phyloP scores from a whole-genome alignment of 23 tunicate species.

The Diplosoma virens region DNA sequence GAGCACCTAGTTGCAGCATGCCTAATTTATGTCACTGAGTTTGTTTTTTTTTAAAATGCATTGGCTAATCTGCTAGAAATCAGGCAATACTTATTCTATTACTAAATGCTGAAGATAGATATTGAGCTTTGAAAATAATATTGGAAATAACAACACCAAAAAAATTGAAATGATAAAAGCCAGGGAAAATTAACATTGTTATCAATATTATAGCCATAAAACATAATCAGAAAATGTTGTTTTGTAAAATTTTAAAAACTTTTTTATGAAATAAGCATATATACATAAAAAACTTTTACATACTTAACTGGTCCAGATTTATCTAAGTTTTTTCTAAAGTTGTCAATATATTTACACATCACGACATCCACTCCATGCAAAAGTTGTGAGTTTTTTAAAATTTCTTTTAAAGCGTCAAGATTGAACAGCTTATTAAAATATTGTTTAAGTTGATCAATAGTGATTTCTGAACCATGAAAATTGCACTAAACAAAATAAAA shows the following conservation, averaged over 20 bases:
- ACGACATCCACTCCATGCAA: slow-evolving; percentile 10
- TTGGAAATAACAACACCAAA: background rate
- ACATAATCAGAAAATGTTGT: too few relatives aligned
- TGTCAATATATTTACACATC: slow-evolving; percentile 31
- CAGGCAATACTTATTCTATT: too few relatives aligned
- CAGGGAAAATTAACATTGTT: background rate
- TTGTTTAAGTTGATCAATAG: background rate
- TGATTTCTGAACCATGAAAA: too few relatives aligned
- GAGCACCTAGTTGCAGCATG: too few relatives aligned
- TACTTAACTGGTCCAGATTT: slow-evolving; percentile 39
- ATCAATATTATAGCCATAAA: too few relatives aligned
- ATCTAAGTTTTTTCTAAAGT: slow-evolving; percentile 16
- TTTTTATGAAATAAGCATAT: too few relatives aligned
- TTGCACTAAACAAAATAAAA: too few relatives aligned
- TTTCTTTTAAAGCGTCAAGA: slow-evolving; percentile 29
- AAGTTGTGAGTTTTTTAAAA: slow-evolving; percentile 18
- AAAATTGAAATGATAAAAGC: background rate
- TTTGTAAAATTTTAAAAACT: too few relatives aligned
- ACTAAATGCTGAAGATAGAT: too few relatives aligned
- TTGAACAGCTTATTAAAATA: slow-evolving; percentile 37
- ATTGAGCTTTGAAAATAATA: background rate
- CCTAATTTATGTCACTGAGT: background rate
- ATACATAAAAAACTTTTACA: background rate
- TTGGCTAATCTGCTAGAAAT: too few relatives aligned
- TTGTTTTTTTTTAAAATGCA: background rate